These are phyloP conservation scores for Alauda arvensis DNA, from an alignment of 2,797 vertebrate genomes.

Conservation along the genomic window DNA sequence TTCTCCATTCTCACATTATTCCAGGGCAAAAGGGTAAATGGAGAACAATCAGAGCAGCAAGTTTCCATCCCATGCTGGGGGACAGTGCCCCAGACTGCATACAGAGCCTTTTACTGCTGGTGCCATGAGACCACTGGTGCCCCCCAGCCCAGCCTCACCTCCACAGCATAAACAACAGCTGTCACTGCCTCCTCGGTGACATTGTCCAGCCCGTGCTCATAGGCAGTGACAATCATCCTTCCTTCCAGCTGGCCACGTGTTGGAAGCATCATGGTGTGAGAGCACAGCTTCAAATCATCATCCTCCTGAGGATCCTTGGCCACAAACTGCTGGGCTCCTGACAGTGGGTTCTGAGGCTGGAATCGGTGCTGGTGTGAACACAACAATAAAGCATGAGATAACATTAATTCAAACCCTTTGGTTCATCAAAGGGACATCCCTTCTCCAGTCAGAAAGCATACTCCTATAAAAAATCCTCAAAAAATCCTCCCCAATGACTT, in stretches of 20 bases:
- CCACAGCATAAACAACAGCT: slow-evolving; percentile 83
- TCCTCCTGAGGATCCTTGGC: slow-evolving; percentile 88
- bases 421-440: not conserved
- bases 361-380: slow-evolving; percentile 86
- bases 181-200: slow-evolving; percentile 90
- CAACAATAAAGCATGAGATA: not conserved
- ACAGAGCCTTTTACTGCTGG: not conserved
- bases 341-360: slow-evolving; percentile 93
- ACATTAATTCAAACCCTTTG: not conserved
- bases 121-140: no score
- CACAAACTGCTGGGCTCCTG: slow-evolving; percentile 89
- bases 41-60: not conserved
- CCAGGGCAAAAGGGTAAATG: not conserved
- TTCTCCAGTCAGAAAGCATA: not conserved
- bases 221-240: slow-evolving; percentile 96
- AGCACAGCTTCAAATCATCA: slow-evolving; percentile 92
- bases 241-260: slow-evolving; percentile 91
- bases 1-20: not conserved
- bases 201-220: slow-evolving; percentile 92
- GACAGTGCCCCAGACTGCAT: no score
- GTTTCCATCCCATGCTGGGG: not conserved
- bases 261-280: slow-evolving; percentile 92
- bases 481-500: not conserved
- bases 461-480: not conserved
- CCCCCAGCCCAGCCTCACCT: slow-evolving; percentile 74